Base-by-base conservation (phyloP, 2,797 vertebrate species). In the Protosalanx chinensis region DNA sequence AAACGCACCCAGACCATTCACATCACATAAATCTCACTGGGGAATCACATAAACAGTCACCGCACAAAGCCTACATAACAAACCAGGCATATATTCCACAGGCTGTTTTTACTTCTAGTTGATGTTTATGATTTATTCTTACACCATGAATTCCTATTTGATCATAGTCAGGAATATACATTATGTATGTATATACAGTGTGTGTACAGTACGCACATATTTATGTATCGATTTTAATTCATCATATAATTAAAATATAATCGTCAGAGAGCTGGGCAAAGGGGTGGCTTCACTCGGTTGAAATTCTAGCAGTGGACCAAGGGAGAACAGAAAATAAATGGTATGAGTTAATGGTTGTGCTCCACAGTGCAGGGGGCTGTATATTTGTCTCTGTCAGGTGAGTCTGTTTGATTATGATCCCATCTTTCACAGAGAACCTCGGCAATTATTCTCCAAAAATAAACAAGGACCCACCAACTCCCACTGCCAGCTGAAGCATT, bases 341-440 rank as follows among this genome's bases (percentile, higher is more conserved):
- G 53, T 64, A 63, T 51, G 56, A 78, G 79, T 81, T 82, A 83
- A 85, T 78, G 77, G 71, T 72, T 41, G 67, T 62, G 64, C 72
- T 71, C 62, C 76, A 82, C 64, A 84, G 74, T 80, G 77, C 35
- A 67, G 70, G 1, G 53, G 53, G 41, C 72, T 81, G 74, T 84
- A 72, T 85, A 81, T 87, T 83, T 86, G 76, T 32, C 75, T 72
- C 60, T 81, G 76, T 85, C 74, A 84, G 51, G 32, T 77, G 73
- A 77, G 65, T 35, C 74, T 53, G 58, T 81, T 83, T 79, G 73
- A 77, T 75, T 33, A 37, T 83, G 75, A 81, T 84, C 74, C 74
- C 67, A 78, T 81, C 71, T 66, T 76, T 82, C 78, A 75, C 65
- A 71, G 68, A 57, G 71, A 83, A 75, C 63, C 75, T 41, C 70